Evolutionary conservation across 2,888 invertebrate species (phyloP), one percentile per base, ranked within the genome.

Genomic region (Drosophila prostipennis): DNA sequence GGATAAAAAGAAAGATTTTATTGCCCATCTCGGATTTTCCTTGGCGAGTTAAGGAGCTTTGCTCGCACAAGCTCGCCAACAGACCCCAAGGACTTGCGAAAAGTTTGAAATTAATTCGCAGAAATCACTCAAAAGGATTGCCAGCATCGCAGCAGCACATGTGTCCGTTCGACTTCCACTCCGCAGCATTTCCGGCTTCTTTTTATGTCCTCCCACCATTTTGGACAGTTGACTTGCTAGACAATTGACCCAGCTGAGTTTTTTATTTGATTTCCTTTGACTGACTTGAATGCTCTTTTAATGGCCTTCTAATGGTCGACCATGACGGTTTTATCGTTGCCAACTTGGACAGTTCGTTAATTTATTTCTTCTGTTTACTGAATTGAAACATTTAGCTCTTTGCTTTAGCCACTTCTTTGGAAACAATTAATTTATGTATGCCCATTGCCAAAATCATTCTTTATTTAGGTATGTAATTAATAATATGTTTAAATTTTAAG

Each of bases 71-170:
- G 40, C 34, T 53, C 36, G 42, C 29, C 43, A 40, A 64, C 52
- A 64, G 51, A 46, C 45, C 48, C 52, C 48, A 46, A 75, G 64
- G 68, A 68, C 56, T 48, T 32, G 36, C 49, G 59, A 61, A 70
- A 68, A 58, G 26, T 64, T 65, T 51, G 34, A 43, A 54, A 76
- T 72, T 57, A 54, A 74, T 79, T 67, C 37, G 34, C 42, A 32
- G 56, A 71, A 79, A 71, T 75, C 72, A 69, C 65, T 72, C 65
- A 69, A 71, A 76, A 67, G 58, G 72, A 64, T 69, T 64, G 26
- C 49, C 45, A 19, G 19, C 29, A n/a, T 23, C 26, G 40, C 26
- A 56, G 57, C 45, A 59, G n/a, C 43, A 57, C 72, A 53, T 72
- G 48, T 57, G 56, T 49, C 53, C 61, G 29, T 45, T 14, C 8